These are phyloP conservation scores for Pelagia noctiluca DNA, from an alignment of 30 jellyfish, hydroid and myxozoan species.

Conservation along the genomic window DNA sequence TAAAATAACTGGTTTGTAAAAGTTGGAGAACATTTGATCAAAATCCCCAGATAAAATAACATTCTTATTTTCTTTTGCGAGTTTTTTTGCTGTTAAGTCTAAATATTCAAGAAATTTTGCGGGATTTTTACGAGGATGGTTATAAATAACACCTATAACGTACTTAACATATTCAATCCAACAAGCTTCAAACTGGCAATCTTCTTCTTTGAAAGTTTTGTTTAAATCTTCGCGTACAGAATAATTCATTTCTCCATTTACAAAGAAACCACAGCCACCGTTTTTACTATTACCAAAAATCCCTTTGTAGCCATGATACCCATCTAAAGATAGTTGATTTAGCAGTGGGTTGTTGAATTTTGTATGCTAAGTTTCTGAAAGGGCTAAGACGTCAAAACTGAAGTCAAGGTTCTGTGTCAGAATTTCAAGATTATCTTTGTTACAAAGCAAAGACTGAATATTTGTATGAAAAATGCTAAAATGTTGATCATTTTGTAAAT, in stretches of 20 bases:
- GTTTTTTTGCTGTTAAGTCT: neutral
- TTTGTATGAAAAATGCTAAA: conserved; percentile 14
- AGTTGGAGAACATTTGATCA: neutral
- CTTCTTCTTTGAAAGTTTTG: neutral
- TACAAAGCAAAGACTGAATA: neutral
- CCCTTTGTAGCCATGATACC: conserved; percentile 16
- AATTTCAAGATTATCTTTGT: neutral
- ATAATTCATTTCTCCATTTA: neutral
- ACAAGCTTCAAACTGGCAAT: neutral
- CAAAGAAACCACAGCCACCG: conserved; percentile 10
- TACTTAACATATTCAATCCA: neutral
- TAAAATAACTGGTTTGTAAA: neutral
- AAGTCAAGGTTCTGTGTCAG: neutral
- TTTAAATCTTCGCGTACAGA: conserved; percentile 6
- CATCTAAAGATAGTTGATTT: conserved; percentile 9
- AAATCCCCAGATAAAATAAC: conserved; percentile 11
- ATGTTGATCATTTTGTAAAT: neutral
- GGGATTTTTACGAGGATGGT: conserved; percentile 11
- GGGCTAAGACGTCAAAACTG: conserved; percentile 12
- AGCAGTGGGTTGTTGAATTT: neutral
- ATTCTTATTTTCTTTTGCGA: conserved; percentile 1
- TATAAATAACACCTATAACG: conserved; percentile 13
- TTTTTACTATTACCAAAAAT: neutral
- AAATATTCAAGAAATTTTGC: conserved; percentile 5
- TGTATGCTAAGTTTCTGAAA: conserved; percentile 22